Conservation (phyloP, 2,113 vertebrate species). For the Hiodon alosoides region DNA sequence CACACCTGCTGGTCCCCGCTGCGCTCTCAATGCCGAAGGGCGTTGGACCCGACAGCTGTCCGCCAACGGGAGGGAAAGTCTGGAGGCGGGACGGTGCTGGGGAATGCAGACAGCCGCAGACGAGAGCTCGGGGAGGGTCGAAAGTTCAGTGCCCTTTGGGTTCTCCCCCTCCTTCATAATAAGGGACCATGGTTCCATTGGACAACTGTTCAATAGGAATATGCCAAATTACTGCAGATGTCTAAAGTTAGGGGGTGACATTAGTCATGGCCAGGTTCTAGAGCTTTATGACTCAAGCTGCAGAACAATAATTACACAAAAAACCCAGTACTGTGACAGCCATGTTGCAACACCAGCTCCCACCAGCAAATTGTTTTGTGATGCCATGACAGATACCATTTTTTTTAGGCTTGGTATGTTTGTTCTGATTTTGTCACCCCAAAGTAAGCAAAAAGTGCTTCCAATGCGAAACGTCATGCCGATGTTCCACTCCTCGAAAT, state of each 20-base stretch:
- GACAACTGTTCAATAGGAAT: not conserved
- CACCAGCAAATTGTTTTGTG: too few species aligned
- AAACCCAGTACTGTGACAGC: too few species aligned
- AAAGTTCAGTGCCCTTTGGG: not conserved
- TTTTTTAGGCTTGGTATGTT: slow-evolving; percentile 12
- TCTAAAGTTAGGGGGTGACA: too few species aligned
- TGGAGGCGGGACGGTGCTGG: not conserved
- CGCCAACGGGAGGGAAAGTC: not conserved
- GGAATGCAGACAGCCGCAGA: not conserved
- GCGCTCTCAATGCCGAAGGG: not conserved
- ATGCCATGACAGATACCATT: not conserved
- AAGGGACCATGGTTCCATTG: not conserved
- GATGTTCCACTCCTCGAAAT: not conserved
- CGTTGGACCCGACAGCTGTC: slow-evolving; percentile 12
- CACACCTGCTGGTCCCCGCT: not conserved
- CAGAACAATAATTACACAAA: too few species aligned
- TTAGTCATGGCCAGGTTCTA: too few species aligned
- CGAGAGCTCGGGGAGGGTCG: not conserved
- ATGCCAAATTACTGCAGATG: too few species aligned
- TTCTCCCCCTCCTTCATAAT: not conserved
- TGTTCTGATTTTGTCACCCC: not conserved
- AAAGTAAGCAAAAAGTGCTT: not conserved
- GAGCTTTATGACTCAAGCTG: too few species aligned
- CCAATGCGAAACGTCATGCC: not conserved
- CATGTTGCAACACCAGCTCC: too few species aligned